Evolutionary conservation across 2,797 vertebrate genomes (phyloP).

Genomic region (Lutjanus campechanus): DNA sequence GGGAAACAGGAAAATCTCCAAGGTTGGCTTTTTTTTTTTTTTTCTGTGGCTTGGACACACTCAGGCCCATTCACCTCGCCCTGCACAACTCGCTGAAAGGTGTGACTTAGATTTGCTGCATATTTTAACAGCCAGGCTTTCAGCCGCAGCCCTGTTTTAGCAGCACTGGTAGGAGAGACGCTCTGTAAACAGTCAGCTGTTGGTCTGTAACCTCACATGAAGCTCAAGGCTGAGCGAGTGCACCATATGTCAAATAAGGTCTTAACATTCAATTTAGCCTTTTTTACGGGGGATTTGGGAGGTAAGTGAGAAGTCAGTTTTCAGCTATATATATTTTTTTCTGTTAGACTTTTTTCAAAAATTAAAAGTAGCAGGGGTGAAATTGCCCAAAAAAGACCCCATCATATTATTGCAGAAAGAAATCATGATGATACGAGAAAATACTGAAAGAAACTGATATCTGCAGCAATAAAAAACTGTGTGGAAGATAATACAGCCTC

Average conservation of each 20-base stretch:
- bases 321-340: background rate
- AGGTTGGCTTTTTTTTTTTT: constrained; percentile 60
- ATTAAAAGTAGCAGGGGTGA: background rate
- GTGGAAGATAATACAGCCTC: background rate
- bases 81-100: constrained; percentile 55
- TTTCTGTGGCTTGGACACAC: constrained; percentile 57
- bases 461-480: background rate
- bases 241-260: constrained; percentile 28
- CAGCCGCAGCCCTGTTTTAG: constrained; percentile 48
- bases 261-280: background rate
- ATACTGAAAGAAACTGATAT: background rate
- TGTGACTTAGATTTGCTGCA: constrained; percentile 70
- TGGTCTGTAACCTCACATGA: constrained; percentile 44
- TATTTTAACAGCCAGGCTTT: constrained; percentile 53
- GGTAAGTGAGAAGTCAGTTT: background rate
- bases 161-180: constrained; percentile 18
- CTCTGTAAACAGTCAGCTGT: constrained; percentile 51
- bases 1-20: constrained; percentile 73
- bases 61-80: constrained; percentile 73
- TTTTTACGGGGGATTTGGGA: background rate
- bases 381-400: background rate
- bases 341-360: rapidly evolving
- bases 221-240: constrained; percentile 26
- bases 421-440: background rate
- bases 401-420: background rate